Base-by-base conservation (phyloP, 2,113 vertebrate species). In the Apteryx owenii region DNA sequence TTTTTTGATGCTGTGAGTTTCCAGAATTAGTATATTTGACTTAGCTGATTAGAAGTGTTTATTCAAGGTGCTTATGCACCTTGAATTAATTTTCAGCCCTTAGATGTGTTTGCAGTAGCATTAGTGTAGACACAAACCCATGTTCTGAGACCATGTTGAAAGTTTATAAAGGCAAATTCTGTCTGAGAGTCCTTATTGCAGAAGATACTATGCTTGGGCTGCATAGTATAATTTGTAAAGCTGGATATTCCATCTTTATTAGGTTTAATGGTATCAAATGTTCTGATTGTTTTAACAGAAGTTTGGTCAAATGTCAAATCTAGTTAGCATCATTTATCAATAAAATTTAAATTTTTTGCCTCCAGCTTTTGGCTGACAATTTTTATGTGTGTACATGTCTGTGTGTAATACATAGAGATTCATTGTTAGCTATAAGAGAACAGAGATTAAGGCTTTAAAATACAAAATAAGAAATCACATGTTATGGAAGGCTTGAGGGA, bases 361-460 rank as follows among this genome's bases (percentile, higher is more conserved):
- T 96, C 70, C 42, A 70, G 87, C 81, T 88, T 88, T 83, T 54
- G 53, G 10, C 78, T 75, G 31, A 40, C 58, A 85, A 60, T 88
- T 82, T 82, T 76, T 38, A 21, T 61, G 19, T 40, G 53, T 78
- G 56, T 77, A 38, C 17, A 14, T 73, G 81, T 77, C 42, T 69
- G 10, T 46, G 50, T 81, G 4, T 66, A 94, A 94, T 68, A 60
- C 28, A 73, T 7, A 93, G 61, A 95, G 79, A 94, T 95, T 89
- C 89, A 88, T 70, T 88, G 62, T 70, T 73, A 94, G 79, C 46
- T 75, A 79, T 19, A 48, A 85, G 48, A 80, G 64, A 93, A 56
- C 50, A 75, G 82, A 96, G 88, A 93, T 81, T 62, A 94, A 95
- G 80, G 61, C 50, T 91, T 95, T 92, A 82, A 93, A 94, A 73